A percentile compares a stretch with the other conserved stretches of the same genome.
Conservation (phyloP, 2,888 invertebrate species). For the Drosophila tanythrix region DNA sequence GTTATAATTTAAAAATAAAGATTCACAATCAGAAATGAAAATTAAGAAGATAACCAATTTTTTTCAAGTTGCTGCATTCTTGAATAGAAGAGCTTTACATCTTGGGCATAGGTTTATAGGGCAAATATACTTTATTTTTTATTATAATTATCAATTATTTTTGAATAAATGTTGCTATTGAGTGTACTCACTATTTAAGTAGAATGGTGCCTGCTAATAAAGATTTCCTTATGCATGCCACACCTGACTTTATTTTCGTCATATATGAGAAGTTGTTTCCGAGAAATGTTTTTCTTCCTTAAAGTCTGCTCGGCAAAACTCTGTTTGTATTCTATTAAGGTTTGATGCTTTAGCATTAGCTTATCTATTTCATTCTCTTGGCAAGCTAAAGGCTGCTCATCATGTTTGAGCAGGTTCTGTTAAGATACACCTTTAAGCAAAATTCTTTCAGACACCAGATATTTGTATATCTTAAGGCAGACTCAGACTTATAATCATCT, state of each 20-base stretch:
- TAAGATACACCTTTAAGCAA: not conserved
- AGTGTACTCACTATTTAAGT: not conserved
- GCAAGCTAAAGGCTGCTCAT: not conserved
- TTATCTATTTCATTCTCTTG: not conserved
- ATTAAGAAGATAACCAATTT: not conserved
- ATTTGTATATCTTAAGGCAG: constrained; percentile 1
- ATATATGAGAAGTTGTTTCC: not conserved
- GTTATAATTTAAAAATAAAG: not conserved
- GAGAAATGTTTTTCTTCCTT: too few relatives aligned
- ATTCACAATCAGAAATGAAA: not conserved
- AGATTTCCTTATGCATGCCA: too few relatives aligned
- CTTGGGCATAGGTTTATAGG: too few relatives aligned
- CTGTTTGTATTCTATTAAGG: not conserved
- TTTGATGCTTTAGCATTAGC: not conserved
- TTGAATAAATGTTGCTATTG: not conserved
- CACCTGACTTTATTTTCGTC: not conserved
- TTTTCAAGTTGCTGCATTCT: not conserved
- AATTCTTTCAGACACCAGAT: not conserved
- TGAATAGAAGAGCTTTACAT: not conserved
- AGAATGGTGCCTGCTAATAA: not conserved
- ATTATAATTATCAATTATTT: not conserved
- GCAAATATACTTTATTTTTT: not conserved
- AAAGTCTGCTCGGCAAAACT: not conserved
- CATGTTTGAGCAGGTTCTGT: not conserved
- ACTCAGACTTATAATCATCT: not conserved